Percentiles rank a stretch among this genome's conserved stretches.
Conservation (phyloP, 2,797 vertebrate species). For the Crax fasciolata region DNA sequence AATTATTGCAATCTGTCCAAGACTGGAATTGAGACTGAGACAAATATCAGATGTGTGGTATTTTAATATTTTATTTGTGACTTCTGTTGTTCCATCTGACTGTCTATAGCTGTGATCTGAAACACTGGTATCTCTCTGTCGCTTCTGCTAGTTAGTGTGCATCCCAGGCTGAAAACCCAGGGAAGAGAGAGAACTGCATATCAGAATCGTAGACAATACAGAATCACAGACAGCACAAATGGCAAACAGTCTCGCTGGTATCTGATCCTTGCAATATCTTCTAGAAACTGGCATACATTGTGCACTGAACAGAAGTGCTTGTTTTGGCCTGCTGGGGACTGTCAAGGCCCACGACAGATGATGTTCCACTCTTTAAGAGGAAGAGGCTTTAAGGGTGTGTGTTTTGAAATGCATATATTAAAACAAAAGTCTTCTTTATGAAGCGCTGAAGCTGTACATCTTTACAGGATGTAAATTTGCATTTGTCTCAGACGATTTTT, state of each 20-base stretch:
- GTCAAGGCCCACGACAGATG: constrained; percentile 8
- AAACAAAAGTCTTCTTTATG: neutral
- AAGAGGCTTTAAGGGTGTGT: constrained; percentile 53
- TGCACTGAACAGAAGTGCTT: constrained; percentile 17
- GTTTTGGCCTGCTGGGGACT: constrained; percentile 50
- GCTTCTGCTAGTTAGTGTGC: neutral
- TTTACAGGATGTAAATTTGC: neutral
- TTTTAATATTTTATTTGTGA: neutral
- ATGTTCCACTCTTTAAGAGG: constrained; percentile 57
- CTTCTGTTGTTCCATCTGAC: neutral
- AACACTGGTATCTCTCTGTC: neutral
- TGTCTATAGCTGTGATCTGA: neutral
- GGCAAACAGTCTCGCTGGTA: neutral
- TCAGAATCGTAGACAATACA: neutral
- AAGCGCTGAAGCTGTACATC: neutral
- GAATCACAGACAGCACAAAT: neutral
- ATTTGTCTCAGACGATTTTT: neutral
- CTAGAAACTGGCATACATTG: constrained; percentile 16
- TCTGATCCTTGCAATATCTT: constrained; percentile 5
- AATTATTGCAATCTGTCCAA: neutral
- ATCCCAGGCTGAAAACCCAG: neutral
- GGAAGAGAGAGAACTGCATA: neutral
- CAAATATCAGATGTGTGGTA: neutral
- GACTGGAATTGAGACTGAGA: neutral
- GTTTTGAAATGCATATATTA: constrained; percentile 35